Evolutionary conservation across 2,888 invertebrate species (phyloP).

Genomic region (Eupithecia inturbata): DNA sequence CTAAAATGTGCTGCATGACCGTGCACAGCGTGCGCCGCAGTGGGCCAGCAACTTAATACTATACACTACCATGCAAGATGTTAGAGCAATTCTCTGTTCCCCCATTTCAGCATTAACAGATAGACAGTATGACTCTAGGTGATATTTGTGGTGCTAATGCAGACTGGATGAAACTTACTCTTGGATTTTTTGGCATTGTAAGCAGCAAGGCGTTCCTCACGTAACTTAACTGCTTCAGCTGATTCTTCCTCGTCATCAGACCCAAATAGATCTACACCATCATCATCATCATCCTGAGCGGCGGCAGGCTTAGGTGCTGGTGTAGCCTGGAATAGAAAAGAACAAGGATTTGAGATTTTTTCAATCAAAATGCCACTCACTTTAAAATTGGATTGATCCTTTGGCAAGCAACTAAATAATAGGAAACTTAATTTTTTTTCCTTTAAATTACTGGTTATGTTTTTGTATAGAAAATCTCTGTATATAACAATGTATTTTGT

Average conservation of each 20-base stretch:
- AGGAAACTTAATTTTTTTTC: too few relatives aligned
- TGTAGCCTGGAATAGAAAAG: conserved; percentile 49
- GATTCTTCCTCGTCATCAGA: conserved; percentile 92
- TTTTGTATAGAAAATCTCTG: too few relatives aligned
- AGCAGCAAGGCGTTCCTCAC: conserved; percentile 93
- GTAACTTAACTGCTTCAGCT: conserved; percentile 89
- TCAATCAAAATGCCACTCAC: neutral
- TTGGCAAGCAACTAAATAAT: too few relatives aligned
- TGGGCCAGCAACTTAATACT: neutral
- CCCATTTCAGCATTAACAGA: neutral
- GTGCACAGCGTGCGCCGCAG: neutral
- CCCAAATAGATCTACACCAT: conserved; percentile 92
- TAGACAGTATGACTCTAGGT: neutral
- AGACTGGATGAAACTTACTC: conserved; percentile 76
- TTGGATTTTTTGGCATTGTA: conserved; percentile 96
- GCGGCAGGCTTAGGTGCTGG: conserved; percentile 56
- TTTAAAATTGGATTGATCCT: too few relatives aligned
- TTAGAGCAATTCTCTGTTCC: neutral
- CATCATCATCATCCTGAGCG: conserved; percentile 87
- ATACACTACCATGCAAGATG: neutral
- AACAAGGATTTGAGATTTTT: neutral
- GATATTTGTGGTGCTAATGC: neutral
- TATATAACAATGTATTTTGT: too few relatives aligned
- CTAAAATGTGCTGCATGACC: too few relatives aligned
- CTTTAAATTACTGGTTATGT: too few relatives aligned